phyloP scores from a whole-genome alignment of 2,797 vertebrate species.

The Amblyopsis hoosieri region DNA sequence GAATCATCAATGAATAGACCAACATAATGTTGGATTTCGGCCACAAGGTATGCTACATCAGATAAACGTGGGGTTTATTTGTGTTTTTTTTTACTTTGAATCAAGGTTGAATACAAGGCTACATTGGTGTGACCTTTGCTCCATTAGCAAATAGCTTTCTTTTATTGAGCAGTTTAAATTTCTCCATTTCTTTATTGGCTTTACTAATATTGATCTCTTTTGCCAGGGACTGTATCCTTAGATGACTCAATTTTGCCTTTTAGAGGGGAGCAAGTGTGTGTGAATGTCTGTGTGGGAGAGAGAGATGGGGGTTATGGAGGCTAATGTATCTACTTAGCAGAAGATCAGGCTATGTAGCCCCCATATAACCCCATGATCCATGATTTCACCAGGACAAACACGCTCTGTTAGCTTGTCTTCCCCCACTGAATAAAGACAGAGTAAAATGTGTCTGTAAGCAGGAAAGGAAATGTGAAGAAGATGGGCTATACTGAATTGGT shows the following conservation, averaged over 20 bases:
- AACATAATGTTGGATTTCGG: neutral
- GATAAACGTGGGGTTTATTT: neutral
- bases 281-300: constrained; percentile 13
- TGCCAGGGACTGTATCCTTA: constrained; percentile 33
- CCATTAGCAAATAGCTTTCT: constrained; percentile 35
- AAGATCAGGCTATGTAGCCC: constrained; percentile 46
- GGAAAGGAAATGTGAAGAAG: neutral
- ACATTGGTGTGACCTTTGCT: constrained; percentile 15
- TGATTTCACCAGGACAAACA: constrained; percentile 53
- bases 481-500: neutral
- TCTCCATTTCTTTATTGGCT: constrained; percentile 44
- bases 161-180: constrained; percentile 34
- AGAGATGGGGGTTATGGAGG: constrained; percentile 38
- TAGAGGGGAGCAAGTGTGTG: constrained; percentile 31
- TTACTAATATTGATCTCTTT: constrained; percentile 43
- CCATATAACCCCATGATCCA: constrained; percentile 53
- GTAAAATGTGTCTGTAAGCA: constrained; percentile 2
- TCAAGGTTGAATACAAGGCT: neutral
- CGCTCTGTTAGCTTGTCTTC: constrained; percentile 30
- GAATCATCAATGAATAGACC: neutral
- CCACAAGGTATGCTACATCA: too few species aligned
- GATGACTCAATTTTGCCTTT: constrained; percentile 45
- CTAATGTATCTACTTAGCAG: constrained; percentile 62
- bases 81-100: constrained; percentile 9
- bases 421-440: constrained; percentile 10